A percentile compares a stretch with the other conserved stretches of the same genome.
Conservation (phyloP, 2,113 vertebrate species). For the Phaethornis superciliosus region DNA sequence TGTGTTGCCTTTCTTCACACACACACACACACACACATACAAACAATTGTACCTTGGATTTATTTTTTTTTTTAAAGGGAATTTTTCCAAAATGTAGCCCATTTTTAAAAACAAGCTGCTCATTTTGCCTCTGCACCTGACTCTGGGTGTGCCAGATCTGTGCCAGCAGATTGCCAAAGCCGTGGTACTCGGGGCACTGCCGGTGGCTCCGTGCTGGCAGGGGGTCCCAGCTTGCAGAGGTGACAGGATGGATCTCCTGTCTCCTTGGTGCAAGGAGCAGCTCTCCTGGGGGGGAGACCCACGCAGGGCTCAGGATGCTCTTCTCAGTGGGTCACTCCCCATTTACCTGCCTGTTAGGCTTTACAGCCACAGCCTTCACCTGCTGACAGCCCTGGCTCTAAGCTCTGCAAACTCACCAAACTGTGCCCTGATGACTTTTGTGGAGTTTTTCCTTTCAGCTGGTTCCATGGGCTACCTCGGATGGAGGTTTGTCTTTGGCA, state of each 20-base stretch:
- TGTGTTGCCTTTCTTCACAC: neutral
- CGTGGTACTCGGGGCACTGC: fast-evolving
- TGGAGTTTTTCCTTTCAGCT: fast-evolving
- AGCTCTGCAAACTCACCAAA: neutral
- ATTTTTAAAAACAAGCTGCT: neutral
- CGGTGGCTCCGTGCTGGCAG: neutral
- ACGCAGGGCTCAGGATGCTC: fast-evolving
- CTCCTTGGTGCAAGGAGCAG: neutral
- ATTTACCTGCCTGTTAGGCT: neutral
- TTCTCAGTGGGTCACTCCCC: fast-evolving
- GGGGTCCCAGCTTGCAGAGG: fast-evolving
- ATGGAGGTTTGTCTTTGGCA: neutral
- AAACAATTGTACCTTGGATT: neutral
- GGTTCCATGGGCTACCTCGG: neutral
- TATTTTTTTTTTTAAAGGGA: neutral
- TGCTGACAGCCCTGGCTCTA: fast-evolving
- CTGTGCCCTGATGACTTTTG: fast-evolving
- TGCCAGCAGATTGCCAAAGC: neutral
- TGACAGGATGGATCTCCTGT: neutral
- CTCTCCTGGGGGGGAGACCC: neutral
- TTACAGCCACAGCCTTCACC: neutral
- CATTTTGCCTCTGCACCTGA: fast-evolving
- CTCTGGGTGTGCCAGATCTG: neutral
- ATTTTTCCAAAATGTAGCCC: neutral
- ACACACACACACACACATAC: neutral